These are phyloP conservation scores for Clarias magur DNA, from an alignment of 2,113 vertebrate genomes.

Conservation along the genomic window DNA sequence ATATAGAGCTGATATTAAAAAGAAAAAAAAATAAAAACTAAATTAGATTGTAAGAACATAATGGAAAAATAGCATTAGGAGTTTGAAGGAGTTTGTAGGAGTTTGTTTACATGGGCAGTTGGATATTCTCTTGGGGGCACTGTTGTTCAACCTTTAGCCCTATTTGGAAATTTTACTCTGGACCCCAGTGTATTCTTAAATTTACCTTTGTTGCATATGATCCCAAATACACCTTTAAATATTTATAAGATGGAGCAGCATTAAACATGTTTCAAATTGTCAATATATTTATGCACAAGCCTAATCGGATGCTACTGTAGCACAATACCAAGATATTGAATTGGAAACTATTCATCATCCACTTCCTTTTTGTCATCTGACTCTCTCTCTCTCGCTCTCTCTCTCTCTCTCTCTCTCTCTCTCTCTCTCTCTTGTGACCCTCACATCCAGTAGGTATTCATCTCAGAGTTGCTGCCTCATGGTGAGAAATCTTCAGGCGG, in stretches of 20 bases:
- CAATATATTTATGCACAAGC: background rate
- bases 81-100: too few species aligned
- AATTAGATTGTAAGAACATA: background rate
- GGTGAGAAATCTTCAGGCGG: conserved; percentile 44
- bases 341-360: background rate
- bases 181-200: background rate
- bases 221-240: background rate
- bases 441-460: conserved; percentile 41
- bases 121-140: conserved; percentile 53
- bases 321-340: background rate
- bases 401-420: conserved; percentile 38
- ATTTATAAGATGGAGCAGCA: background rate
- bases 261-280: background rate
- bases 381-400: conserved; percentile 30
- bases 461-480: conserved; percentile 54
- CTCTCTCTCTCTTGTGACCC: conserved; percentile 38
- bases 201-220: background rate
- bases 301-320: background rate
- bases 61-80: background rate
- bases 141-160: conserved; percentile 51
- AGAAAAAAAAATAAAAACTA: too few species aligned
- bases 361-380: conserved; percentile 27
- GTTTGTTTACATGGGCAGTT: background rate
- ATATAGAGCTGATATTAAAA: background rate
- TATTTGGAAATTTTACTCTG: background rate